Percentiles rank a stretch among this genome's conserved stretches.
phyloP scores from a whole-genome alignment of 2,888 invertebrate species.

The Spodoptera exigua region DNA sequence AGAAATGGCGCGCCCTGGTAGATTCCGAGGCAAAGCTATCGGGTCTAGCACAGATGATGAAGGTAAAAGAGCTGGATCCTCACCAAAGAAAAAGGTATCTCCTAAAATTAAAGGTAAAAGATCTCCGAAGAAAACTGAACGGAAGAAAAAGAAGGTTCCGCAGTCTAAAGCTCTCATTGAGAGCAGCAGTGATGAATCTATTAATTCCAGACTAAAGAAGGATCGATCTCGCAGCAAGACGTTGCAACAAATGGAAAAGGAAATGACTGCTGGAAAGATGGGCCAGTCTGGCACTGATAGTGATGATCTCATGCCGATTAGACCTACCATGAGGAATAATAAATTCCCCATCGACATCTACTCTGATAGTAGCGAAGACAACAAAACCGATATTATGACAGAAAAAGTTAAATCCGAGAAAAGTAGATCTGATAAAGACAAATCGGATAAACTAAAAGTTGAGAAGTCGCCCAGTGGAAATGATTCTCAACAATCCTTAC shows the following conservation, averaged over 20 bases:
- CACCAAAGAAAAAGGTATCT: slow-evolving; percentile 86
- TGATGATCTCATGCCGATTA: slow-evolving; percentile 93
- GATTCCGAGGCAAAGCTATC: slow-evolving; percentile 77
- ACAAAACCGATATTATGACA: slow-evolving; percentile 65
- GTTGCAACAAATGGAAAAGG: slow-evolving; percentile 93
- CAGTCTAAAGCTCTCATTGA: slow-evolving; percentile 86
- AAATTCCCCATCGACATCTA: slow-evolving; percentile 93
- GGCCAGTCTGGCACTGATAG: slow-evolving; percentile 92
- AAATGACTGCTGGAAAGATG: slow-evolving; percentile 89
- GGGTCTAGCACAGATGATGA: slow-evolving; percentile 91
- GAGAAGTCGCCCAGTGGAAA: slow-evolving; percentile 90
- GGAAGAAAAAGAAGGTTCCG: slow-evolving; percentile 86
- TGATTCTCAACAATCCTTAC: slow-evolving; percentile 91
- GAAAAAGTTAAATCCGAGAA: slow-evolving; percentile 87
- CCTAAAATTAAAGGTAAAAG: slow-evolving; percentile 81
- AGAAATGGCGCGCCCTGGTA: slow-evolving; percentile 74
- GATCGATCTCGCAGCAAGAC: slow-evolving; percentile 88
- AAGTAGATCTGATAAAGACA: slow-evolving; percentile 70
- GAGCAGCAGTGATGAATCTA: slow-evolving; percentile 90
- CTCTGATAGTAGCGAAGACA: slow-evolving; percentile 94
- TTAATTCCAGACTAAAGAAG: slow-evolving; percentile 79
- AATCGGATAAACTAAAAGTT: slow-evolving; percentile 88
- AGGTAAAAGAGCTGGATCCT: slow-evolving; percentile 76
- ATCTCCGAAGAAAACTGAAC: slow-evolving; percentile 81
- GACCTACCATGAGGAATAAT: slow-evolving; percentile 84